Evolutionary conservation across 2,113 vertebrate genomes (phyloP), one percentile per base, ranked within the genome.

Genomic region (Ailuropoda melanoleuca): DNA sequence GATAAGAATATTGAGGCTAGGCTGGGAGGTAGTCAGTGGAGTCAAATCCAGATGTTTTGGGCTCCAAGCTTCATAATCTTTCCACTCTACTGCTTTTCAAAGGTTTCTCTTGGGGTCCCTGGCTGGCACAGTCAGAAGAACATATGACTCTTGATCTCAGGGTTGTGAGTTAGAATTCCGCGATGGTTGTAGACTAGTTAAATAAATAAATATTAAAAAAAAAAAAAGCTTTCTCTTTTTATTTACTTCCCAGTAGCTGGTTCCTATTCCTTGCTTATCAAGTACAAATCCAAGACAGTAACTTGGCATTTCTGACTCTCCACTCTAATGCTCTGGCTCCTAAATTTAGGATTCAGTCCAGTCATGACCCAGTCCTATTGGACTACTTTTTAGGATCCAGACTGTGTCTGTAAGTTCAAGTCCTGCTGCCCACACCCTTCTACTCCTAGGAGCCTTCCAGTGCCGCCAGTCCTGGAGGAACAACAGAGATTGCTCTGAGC

Each of bases 301-400:
- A 74, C 9, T 70, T 64, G n/a, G 31, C 29, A 83, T 70, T 91
- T 97, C 82, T 75, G 18, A 70, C 19, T 91, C 55, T 94, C 10
- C 66, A 26, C 1, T n/a, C 66, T 95, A 88, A 89, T 74, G 15
- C 14, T 97, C 43, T n/a, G 80, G 10, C 17, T 94, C 60, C n/a
- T 89, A 86, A 82, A 56, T 48, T 96, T 93, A 74, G 95, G 80
- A 90, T 58, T 93, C 29, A 90, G 1, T 75, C 17, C 43, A 93
- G 66, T 91, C 8, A 15, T 60, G 18, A 93, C 21, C 11, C 31
- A 85, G 46, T 5, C 64, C 46, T 85, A 26, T 19, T 60, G 3
- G 62, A 14, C 15, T 43, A 10, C 19, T 43, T 77, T 77, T 88
- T 21, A 55, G 14, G 15, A 62, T 31, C 10, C 81, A 56, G 34